These are phyloP conservation scores for Sigmodon hispidus DNA, from an alignment of 2,113 vertebrate species.

Conservation along the genomic window DNA sequence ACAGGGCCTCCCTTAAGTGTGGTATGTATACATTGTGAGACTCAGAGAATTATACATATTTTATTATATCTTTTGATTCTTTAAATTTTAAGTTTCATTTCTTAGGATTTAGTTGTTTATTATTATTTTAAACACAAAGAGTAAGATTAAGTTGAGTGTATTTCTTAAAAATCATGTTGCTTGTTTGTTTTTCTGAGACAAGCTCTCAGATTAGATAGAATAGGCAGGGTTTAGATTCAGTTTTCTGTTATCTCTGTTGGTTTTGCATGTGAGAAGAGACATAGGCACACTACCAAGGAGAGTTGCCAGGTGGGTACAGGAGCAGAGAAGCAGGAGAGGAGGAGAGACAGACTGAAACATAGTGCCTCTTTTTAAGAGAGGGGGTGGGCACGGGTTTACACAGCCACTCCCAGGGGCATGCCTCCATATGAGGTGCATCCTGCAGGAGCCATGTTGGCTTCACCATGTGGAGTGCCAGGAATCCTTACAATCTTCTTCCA, in stretches of 20 bases:
- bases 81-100: neutral
- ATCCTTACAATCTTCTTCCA: no score
- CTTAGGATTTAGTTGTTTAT: neutral
- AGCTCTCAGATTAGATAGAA: neutral
- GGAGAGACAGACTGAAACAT: no score
- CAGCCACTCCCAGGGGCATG: no score
- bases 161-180: neutral
- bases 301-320: no score
- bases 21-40: neutral
- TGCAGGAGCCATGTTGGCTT: no score
- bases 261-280: no score
- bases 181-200: neutral
- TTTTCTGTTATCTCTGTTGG: neutral
- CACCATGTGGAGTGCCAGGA: no score
- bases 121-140: neutral
- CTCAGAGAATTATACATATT: neutral
- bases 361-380: no score
- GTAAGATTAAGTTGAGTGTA: neutral
- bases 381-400: no score
- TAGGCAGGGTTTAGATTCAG: neutral
- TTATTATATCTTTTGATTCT: neutral
- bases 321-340: no score
- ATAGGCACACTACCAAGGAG: no score
- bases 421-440: no score
- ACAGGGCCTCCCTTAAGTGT: neutral